Evolutionary conservation across 2,888 invertebrate genomes (phyloP), one percentile per base, ranked within the genome.

Genomic region (Linnaemya tessellans): DNA sequence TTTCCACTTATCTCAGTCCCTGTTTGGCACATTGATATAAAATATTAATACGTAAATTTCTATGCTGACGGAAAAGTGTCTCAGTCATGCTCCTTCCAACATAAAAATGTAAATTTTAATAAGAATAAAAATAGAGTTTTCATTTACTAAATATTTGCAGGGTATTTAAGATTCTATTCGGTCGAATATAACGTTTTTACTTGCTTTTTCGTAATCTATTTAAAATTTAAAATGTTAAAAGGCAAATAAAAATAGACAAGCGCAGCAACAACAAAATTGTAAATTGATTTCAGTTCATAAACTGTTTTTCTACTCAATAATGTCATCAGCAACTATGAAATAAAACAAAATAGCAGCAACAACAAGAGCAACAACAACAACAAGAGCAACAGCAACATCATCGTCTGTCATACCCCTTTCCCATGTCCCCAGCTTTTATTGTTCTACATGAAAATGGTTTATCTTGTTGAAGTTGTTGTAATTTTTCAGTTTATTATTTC

Each of bases 241-340:
- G 60, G 70, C 46, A 70, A 46, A 82, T 77, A 77, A 43, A 65
- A 64, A 77, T 30, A 58, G 58, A 60, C 38, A 60, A 58, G 38
- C 8, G 49, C 73, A 49, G 10, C 43, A 65, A 20, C 56, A 71
- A 49, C 62, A 64, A 79, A 77, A 80, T 70, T 80, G 56, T 46
- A 84, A 84, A 84, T 84, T 84, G 84, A 84, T 84, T 84, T 80
- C 68, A 74, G 67, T 74, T 56, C 70, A 84, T 75, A 84, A 84
- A 82, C 71, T 58, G 65, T 70, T 81, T 77, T 67, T 65, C 73
- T 60, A 67, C 80, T 73, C 58, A 67, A 73, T 80, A 80, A 49
- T 80, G 56, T 67, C 73, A 67, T 73, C 80, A 80, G 25, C 64
- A 71, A 80, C 56, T 11, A 49, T 18, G 51, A 62, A 70, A 62